phyloP scores from a whole-genome alignment of 2,113 vertebrate species.

The zebrafish (Danio rerio) region GRCz12tu NC_133188.1:49857001-49857500 shows the following conservation, averaged over 20 bases:
- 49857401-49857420: no score
- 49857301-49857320: not conserved
- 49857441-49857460: not conserved
- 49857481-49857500: not conserved
- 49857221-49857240: conserved; percentile 11
- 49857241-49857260: not conserved
- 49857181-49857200: conserved; percentile 34
- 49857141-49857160: conserved; percentile 1
- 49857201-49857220: conserved; percentile 24
- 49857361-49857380: no score
- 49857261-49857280: not conserved
- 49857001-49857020: conserved; percentile 1
- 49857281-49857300: not conserved
- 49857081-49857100: conserved; percentile 8
- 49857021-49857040: not conserved
- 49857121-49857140: not conserved
- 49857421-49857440: not conserved
- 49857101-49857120: conserved; percentile 3
- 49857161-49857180: conserved; percentile 35
- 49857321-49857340: not conserved
- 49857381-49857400: no score
- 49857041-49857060: conserved; percentile 1
- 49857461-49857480: not conserved
- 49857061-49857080: conserved; percentile 14
- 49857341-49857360: no score